phyloP scores from a whole-genome alignment of 2,888 invertebrate species.

The Polymixis flavicincta region DNA sequence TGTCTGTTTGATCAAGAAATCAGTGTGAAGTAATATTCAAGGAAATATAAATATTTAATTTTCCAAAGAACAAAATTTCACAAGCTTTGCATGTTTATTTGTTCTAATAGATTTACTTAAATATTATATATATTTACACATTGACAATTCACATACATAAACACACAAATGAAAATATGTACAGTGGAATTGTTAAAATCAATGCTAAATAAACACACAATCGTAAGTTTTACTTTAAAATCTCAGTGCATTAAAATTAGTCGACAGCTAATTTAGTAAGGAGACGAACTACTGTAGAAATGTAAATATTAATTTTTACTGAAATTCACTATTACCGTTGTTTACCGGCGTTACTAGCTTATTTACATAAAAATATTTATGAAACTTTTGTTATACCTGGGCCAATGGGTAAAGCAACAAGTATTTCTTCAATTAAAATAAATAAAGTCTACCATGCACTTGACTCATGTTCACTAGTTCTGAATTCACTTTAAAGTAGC shows the following conservation, averaged over 20 bases:
- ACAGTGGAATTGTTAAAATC: background rate
- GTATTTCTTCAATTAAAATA: conserved; percentile 12
- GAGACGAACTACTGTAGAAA: background rate
- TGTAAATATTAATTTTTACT: background rate
- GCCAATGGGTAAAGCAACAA: conserved; percentile 6
- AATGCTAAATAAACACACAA: background rate
- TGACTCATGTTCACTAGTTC: background rate
- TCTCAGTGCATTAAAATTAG: background rate
- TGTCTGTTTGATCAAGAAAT: background rate
- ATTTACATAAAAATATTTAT: background rate
- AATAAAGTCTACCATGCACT: background rate
- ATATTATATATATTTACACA: background rate
- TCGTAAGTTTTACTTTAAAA: background rate
- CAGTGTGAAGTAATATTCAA: conserved; percentile 3
- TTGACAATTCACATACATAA: background rate
- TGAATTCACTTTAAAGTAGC: background rate
- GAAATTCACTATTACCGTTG: background rate
- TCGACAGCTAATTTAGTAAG: background rate
- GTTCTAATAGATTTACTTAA: background rate
- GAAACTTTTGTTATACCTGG: conserved; percentile 18
- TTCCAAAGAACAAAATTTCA: background rate
- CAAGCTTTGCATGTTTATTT: background rate
- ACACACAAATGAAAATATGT: background rate
- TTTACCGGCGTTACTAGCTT: background rate
- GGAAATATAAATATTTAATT: background rate